These are phyloP conservation scores for Cephalopholis sonnerati DNA, from an alignment of 2,113 vertebrate species.

Conservation along the genomic window DNA sequence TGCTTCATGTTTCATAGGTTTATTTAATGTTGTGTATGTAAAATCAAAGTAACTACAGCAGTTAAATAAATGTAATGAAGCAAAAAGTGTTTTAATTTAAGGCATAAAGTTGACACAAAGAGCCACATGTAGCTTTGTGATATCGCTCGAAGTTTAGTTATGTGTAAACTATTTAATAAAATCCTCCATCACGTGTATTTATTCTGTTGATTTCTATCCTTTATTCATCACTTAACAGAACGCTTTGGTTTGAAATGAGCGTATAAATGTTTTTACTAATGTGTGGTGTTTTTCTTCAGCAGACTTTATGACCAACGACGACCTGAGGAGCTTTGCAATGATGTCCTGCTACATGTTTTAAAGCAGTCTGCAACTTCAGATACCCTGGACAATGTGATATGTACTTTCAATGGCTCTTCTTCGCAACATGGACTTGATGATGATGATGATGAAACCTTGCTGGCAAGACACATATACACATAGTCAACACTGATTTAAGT, in stretches of 20 bases:
- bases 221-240: no score
- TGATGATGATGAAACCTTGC: slow-evolving; percentile 2
- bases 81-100: not conserved
- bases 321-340: slow-evolving; percentile 76
- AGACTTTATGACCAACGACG: slow-evolving; percentile 71
- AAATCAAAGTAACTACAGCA: not conserved
- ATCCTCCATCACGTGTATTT: no score
- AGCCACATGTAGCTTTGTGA: no score
- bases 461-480: not conserved
- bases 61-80: not conserved
- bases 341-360: slow-evolving; percentile 81
- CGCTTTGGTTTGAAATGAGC: not conserved
- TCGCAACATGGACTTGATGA: not conserved
- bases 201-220: no score
- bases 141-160: no score
- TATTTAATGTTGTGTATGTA: not conserved
- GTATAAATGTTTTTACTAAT: not conserved
- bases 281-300: slow-evolving; percentile 25
- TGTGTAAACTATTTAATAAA: no score
- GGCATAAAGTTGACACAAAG: not conserved
- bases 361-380: not conserved
- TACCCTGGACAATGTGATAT: slow-evolving; percentile 49
- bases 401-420: not conserved
- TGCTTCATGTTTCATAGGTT: not conserved
- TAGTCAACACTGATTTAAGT: not conserved